Conservation (phyloP, 2,888 invertebrate genomes). For the Amphipyra berbera region DNA sequence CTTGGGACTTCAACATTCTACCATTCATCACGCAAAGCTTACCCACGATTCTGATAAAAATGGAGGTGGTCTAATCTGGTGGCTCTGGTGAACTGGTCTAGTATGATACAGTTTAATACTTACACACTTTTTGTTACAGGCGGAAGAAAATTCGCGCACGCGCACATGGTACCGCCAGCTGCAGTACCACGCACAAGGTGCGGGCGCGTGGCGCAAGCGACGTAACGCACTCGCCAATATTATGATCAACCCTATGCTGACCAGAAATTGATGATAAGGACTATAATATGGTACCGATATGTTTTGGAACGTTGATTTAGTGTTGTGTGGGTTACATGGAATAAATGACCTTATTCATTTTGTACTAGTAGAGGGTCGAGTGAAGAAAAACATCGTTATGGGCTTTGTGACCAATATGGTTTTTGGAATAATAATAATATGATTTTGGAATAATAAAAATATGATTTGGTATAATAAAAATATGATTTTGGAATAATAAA, state of each 20-base stretch:
- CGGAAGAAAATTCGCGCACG: conserved; percentile 96
- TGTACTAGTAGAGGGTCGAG: background rate
- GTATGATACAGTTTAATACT: background rate
- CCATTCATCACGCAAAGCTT: too few relatives aligned
- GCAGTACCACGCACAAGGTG: conserved; percentile 97
- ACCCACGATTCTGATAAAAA: too few relatives aligned
- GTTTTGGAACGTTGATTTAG: conserved; percentile 30
- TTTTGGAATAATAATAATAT: too few relatives aligned
- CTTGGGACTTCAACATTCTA: too few relatives aligned
- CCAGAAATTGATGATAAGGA: conserved; percentile 77
- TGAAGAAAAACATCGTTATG: background rate
- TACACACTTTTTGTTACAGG: conserved; percentile 90
- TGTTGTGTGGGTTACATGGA: conserved; percentile 33
- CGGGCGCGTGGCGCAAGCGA: conserved; percentile 97
- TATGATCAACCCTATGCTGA: conserved; percentile 97
- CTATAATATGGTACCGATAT: conserved; percentile 12
- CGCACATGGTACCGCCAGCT: conserved; percentile 97
- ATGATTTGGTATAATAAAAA: background rate
- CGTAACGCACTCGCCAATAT: conserved; percentile 98
- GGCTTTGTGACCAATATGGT: background rate
- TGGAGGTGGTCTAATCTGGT: too few relatives aligned
- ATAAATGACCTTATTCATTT: conserved; percentile 5
- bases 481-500: too few relatives aligned
- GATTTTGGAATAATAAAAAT: background rate
- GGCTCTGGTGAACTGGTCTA: too few relatives aligned